Conservation (phyloP, 1,140 invertebrate species). For the Propsilocerus akamusi region DNA sequence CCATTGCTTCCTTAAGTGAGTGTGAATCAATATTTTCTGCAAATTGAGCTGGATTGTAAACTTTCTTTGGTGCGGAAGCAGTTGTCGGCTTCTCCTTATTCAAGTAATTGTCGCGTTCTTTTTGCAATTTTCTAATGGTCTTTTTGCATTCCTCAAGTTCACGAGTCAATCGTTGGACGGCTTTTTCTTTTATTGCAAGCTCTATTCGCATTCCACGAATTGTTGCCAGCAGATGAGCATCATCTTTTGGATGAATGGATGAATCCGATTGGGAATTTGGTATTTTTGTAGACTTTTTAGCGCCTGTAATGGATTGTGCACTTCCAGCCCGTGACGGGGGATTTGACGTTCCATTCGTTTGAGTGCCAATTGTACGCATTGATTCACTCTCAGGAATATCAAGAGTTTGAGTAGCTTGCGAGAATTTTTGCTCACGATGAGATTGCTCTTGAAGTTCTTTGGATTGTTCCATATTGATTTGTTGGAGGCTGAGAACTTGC, state of each 20-base stretch:
- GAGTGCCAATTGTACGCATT: conserved; percentile 1
- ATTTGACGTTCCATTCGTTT: conserved; percentile 5
- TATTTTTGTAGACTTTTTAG: conserved; percentile 14
- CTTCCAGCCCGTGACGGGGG: conserved; percentile 3
- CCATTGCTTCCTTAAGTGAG: conserved; percentile 34
- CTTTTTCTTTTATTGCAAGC: conserved; percentile 48
- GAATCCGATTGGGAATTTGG: conserved; percentile 22
- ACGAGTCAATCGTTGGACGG: conserved; percentile 42
- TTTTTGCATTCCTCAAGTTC: conserved; percentile 55
- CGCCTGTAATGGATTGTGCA: not conserved
- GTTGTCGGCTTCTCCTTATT: conserved; percentile 23
- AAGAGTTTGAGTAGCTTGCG: conserved; percentile 17
- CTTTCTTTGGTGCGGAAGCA: conserved; percentile 23
- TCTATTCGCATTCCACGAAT: conserved; percentile 57
- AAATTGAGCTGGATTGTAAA: conserved; percentile 27
- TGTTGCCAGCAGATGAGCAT: conserved; percentile 53
- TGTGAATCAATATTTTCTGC: conserved; percentile 35
- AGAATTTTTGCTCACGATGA: not conserved
- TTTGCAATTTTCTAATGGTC: conserved; percentile 50
- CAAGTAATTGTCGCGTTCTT: conserved; percentile 35
- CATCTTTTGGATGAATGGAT: conserved; percentile 35
- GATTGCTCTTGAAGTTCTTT: not conserved
- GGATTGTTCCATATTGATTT: conserved; percentile 29
- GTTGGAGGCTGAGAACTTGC: conserved; percentile 35
- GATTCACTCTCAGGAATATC: not conserved